Base-by-base conservation (phyloP, 2,797 vertebrate species). In the Tangara arthus region DNA sequence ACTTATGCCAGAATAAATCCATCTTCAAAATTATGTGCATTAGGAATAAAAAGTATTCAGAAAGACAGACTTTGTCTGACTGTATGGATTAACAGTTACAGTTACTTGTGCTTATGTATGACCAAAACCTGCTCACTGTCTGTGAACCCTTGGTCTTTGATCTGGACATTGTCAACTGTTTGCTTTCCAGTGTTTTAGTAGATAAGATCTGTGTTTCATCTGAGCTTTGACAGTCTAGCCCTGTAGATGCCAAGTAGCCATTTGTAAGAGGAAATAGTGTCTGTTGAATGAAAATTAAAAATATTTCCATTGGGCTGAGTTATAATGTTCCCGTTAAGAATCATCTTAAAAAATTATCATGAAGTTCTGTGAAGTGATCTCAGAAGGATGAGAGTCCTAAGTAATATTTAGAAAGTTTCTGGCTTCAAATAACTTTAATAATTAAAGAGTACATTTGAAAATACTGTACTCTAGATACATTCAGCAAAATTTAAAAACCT, bases 51-150 rank as follows among this genome's bases (percentile, higher is more conserved):
- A 95, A 70, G 49, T 78, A 52, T 61, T 68, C 81, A 82, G 91
- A 94, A 96, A 96, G 77, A 78, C 78, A 93, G 63, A 21, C 46
- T 97, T 97, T 89, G 89, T 92, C 93, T 86, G 92, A 61, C 87
- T 95, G 90, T 68, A 60, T 94, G 80, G 72, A 81, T 94, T 95
- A 94, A 71, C 79, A 94, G 71, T 93, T 95, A 65, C 59, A 95
- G 87, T 92, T 95, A 68, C 90, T 91, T 94, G 87, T 4, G 15
- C 82, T 86, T 92, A 83, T 9, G 2, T 89, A 49, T 50, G 70
- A 87, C 92, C 83, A 83, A 93, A 96, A 96, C 86, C 71, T 84
- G 89, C 90, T 92, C 76, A 53, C 49, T 49, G 91, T 96, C 28
- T 69, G 23, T 95, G 94, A 92, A 87, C 84, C 35, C 69, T 83